Conservation (phyloP, 2,888 invertebrate species). For the Sminthurinus aureus region DNA sequence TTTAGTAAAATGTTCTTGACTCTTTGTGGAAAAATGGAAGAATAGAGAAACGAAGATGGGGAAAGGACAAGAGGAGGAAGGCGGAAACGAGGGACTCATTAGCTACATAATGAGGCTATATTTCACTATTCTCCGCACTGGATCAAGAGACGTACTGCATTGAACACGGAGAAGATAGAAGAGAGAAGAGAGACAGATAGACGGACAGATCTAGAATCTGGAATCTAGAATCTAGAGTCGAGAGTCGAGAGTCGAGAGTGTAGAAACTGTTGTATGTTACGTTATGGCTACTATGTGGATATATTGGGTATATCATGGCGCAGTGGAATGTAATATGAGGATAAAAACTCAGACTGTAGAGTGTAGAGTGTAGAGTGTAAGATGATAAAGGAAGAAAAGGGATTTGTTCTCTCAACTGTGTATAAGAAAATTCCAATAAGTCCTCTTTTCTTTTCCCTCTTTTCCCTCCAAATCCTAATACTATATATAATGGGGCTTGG, state of each 20-base stretch:
- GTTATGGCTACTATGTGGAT: too few species aligned
- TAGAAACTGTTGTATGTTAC: too few species aligned
- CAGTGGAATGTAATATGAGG: background rate
- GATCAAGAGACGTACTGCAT: too few species aligned
- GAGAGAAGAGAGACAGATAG: too few species aligned
- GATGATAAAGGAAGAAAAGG: conserved; percentile 19
- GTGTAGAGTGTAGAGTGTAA: conserved; percentile 25
- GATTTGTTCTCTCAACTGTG: conserved; percentile 30
- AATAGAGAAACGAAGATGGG: background rate
- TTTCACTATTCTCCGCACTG: conserved; percentile 3
- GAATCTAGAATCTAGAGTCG: too few species aligned
- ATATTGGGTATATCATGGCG: too few species aligned
- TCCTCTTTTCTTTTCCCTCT: too few species aligned
- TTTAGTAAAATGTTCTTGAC: too few species aligned
- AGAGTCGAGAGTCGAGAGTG: too few species aligned
- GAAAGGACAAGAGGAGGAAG: background rate
- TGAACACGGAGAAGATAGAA: too few species aligned
- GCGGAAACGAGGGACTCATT: background rate
- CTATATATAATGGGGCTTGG: too few species aligned
- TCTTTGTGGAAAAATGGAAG: background rate
- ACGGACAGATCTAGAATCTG: too few species aligned
- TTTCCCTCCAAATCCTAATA: background rate
- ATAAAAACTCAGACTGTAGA: conserved; percentile 30
- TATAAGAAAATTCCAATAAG: background rate
- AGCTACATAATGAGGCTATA: conserved; percentile 10